These are phyloP conservation scores for Cryptosula pallasiana DNA, from an alignment of 2,888 invertebrate genomes.

Conservation along the genomic window DNA sequence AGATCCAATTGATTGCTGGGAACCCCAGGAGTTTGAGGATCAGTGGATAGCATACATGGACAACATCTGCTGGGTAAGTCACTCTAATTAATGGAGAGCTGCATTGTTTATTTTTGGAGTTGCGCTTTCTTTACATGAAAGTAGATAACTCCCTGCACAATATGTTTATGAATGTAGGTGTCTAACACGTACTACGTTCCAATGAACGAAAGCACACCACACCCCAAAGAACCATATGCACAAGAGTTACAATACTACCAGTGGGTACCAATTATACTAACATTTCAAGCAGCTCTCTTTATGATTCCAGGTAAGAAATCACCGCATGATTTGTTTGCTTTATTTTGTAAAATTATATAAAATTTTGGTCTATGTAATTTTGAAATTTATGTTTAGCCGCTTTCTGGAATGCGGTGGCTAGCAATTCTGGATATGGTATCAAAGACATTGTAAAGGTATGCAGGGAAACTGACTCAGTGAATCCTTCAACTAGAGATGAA, in stretches of 20 bases:
- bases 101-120: not conserved
- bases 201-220: conserved; percentile 38
- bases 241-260: conserved; percentile 36
- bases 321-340: no score
- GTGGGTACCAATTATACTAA: conserved; percentile 44
- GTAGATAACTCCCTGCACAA: not conserved
- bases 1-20: conserved; percentile 21
- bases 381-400: not conserved
- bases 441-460: not conserved
- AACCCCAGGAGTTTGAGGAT: conserved; percentile 18
- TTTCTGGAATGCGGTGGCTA: conserved; percentile 18
- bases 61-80: conserved; percentile 23
- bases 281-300: conserved; percentile 47
- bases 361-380: no score
- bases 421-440: not conserved
- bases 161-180: no score
- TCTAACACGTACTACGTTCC: conserved; percentile 44
- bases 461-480: not conserved
- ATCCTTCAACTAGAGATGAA: not conserved
- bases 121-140: not conserved
- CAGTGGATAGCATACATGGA: conserved; percentile 22
- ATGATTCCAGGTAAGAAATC: conserved; percentile 36
- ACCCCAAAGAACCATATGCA: conserved; percentile 27
- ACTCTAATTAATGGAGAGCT: not conserved
- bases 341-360: no score